Conservation (phyloP, 2,113 vertebrate species). For the pig (Sus scrofa) region T2T-Sscrofa CM000821.6:50968001-50968500, state of each 20-base stretch:
- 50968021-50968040: conserved; percentile 13
- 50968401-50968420: neutral
- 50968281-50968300: neutral
- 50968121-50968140: neutral
- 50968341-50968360: neutral
- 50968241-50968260: neutral
- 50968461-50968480: neutral
- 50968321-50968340: neutral
- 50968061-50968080: neutral
- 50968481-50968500: too few species aligned
- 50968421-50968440: neutral
- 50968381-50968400: neutral
- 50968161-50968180: neutral
- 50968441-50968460: neutral
- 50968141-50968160: neutral
- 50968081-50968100: neutral
- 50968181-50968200: neutral
- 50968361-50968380: neutral
- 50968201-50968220: conserved; percentile 4
- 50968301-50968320: neutral
- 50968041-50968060: neutral
- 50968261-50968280: neutral
- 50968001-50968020: neutral
- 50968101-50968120: neutral
- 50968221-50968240: neutral